Conservation (phyloP, 92 coral and sea anemone species). For the Paragorgia papillata region DNA sequence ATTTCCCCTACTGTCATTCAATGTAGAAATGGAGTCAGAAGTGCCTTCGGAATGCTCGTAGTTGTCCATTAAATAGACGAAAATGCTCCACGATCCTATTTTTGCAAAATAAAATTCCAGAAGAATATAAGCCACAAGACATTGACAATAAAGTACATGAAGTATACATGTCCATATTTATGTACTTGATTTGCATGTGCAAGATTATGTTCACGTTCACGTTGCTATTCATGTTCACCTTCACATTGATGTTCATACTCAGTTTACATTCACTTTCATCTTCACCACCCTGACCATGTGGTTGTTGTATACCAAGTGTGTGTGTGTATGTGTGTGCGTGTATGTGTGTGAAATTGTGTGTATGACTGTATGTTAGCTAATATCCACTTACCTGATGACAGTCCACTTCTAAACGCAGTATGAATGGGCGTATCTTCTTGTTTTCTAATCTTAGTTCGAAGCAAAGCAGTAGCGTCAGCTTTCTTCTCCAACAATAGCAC, state of each 20-base stretch:
- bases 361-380: not conserved
- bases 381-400: slow-evolving; percentile 53
- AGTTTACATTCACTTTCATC: no score
- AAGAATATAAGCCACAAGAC: not conserved
- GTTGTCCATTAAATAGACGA: slow-evolving; percentile 12
- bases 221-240: no score
- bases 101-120: not conserved
- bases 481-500: slow-evolving; percentile 63
- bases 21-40: not conserved
- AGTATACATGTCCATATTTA: no score
- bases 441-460: slow-evolving; percentile 11
- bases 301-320: not conserved
- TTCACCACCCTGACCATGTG: no score
- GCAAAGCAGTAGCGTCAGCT: slow-evolving; percentile 64
- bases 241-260: no score
- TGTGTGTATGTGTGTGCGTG: no score
- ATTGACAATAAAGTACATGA: no score
- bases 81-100: slow-evolving; percentile 9
- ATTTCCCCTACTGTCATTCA: slow-evolving; percentile 19
- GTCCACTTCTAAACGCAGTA: slow-evolving; percentile 62
- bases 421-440: slow-evolving; percentile 66
- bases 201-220: no score
- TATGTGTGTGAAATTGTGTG: no score
- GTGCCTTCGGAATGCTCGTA: not conserved
- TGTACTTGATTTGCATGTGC: no score